Base-by-base conservation (phyloP, 2,113 vertebrate species). In the Aldabrachelys gigantea region DNA sequence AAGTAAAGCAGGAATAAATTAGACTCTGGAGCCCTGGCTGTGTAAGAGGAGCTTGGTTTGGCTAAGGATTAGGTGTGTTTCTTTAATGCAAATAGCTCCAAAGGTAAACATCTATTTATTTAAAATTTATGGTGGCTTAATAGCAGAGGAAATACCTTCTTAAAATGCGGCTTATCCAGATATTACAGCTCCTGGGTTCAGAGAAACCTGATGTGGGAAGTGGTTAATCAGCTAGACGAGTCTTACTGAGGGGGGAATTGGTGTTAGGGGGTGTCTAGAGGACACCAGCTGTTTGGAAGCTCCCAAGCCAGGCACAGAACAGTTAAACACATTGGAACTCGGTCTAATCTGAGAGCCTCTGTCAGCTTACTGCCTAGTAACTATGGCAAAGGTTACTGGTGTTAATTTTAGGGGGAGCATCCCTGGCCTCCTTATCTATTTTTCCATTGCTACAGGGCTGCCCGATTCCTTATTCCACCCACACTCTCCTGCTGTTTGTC, bases 111-210 rank as follows among this genome's bases (percentile, higher is more conserved):
- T n/a, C 72, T 76, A 38, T 52, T 95, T 95, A 49, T 38, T 95
- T 84, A 56, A 89, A 84, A 89, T 56, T 80, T 50, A 53, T 10
- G 49, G 80, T 81, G 81, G 82, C 80, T 80, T 93, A 90, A 50
- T 84, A 83, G 87, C 59, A 38, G 91, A 94, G 96, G 96, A 97
- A 90, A 93, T 92, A 57, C 89, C 90, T 95, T 57, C 94, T 49
- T 89, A n/a, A 89, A 96, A 85, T 65, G 3, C 27, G 35, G 91
- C 75, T 87, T 13, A 0, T 75, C 38, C 53, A 62, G 90, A 16
- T 59, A 52, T 57, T 52, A 4, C 0, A 2, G 89, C 80, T 84
- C 2, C 91, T 80, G 19, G 35, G 92, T 95, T 94, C 29, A 49
- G 24, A 50, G 52, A 22, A 80, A 8, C 84, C 49, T 24, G 0